Evolutionary conservation across 2,113 vertebrate species (phyloP).

Genomic region (Euleptes europaea): DNA sequence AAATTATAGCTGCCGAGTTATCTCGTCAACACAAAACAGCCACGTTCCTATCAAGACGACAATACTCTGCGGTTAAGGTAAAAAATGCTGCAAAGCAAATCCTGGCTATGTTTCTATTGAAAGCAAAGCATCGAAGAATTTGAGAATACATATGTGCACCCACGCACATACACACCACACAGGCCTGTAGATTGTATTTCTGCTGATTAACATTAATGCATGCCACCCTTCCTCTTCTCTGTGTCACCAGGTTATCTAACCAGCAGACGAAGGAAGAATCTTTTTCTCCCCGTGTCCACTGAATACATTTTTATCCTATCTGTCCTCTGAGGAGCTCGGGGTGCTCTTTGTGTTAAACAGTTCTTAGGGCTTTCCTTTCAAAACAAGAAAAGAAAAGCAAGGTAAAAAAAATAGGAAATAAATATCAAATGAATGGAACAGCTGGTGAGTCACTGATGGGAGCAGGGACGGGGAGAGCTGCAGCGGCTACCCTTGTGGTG

Average conservation of each 20-base stretch:
- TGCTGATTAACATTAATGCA: not conserved
- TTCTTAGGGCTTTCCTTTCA: too few relatives aligned
- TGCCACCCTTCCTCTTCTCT: not conserved
- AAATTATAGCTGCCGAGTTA: constrained; percentile 37
- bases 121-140: rapidly evolving
- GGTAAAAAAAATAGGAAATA: too few relatives aligned
- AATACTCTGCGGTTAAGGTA: not conserved
- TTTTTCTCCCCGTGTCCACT: too few relatives aligned
- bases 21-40: rapidly evolving
- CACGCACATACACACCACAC: not conserved
- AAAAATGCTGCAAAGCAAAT: not conserved
- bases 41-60: not conserved
- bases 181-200: not conserved
- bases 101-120: not conserved
- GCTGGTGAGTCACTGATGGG: too few relatives aligned
- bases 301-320: too few relatives aligned
- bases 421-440: too few relatives aligned
- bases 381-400: too few relatives aligned
- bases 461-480: too few relatives aligned
- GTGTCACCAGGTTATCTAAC: not conserved
- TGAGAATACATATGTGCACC: not conserved
- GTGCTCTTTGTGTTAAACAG: too few relatives aligned
- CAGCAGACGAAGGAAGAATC: not conserved
- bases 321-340: too few relatives aligned
- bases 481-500: too few relatives aligned